Base-by-base conservation (phyloP, 2,113 vertebrate genomes). In the Mobula birostris region DNA sequence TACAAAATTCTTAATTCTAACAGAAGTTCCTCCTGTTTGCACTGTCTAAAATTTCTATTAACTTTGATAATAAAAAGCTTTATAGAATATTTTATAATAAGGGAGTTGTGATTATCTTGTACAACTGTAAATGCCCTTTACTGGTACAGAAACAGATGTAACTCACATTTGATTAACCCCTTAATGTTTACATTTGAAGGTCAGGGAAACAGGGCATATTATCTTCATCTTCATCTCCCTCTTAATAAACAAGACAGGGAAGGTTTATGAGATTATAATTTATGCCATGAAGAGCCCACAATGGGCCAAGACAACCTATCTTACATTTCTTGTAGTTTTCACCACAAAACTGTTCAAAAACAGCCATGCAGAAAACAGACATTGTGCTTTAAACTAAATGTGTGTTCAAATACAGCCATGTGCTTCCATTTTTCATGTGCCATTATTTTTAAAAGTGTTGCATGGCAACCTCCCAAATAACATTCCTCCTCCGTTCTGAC, bases 1-100 rank as follows among this genome's bases (percentile, higher is more conserved):
- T 66, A 66, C 66, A 66, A 63, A 87, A 66, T 88, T 88, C 85
- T 66, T 88, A 66, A 27, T n/a, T 7, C 85, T 66, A 66, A 66
- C 15, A 90, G 7, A 79, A 79, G n/a, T 79, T 90, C 40, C 17
- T 82, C 17, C 21, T 82, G 6, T 82, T 19, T 19, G 9, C 66
- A 66, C n/a, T 19, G 27, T 68, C n/a, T 32, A 66, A n/a, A 36
- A 40, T 90, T 90, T 90, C 85, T n/a, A 90, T 90, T 90, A 90
- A 68, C 61, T 32, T 66, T 36, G 17, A n/a, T 17, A n/a, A 48
- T 14, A 66, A 90, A 19, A 68, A 90, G 19, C 58, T 66, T 66
- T 66, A 14, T n/a, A 66, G n/a, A 68, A 90, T 66, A 19, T 17
- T 29, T 90, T 32, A 90, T 66, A 88, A 61, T 88, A 88, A 63